These are phyloP conservation scores for Ectropis crepuscularia DNA, from an alignment of 2,888 invertebrate genomes.

Conservation along the genomic window DNA sequence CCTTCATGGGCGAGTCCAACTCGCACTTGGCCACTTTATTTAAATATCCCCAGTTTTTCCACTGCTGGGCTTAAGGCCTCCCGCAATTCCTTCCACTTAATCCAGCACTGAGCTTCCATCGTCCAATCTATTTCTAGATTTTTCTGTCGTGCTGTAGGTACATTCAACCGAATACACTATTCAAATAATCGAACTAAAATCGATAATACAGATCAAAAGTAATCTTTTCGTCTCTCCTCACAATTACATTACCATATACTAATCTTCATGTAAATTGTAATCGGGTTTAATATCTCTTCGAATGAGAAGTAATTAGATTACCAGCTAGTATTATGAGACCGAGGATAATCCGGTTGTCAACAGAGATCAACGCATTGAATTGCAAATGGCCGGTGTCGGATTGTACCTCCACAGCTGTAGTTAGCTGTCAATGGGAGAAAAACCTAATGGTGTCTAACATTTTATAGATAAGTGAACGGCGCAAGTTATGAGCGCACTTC, in stretches of 20 bases:
- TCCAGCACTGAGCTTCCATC: too few species aligned
- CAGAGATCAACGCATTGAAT: constrained; percentile 38
- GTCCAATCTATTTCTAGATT: too few species aligned
- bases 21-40: too few species aligned
- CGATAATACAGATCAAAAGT: too few species aligned
- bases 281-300: constrained; percentile 2
- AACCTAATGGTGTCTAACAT: constrained; percentile 30
- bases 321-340: constrained; percentile 5
- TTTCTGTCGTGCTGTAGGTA: background rate
- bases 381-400: constrained; percentile 48
- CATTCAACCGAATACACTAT: too few species aligned
- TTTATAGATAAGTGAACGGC: constrained; percentile 20
- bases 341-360: constrained; percentile 15
- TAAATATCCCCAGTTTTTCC: too few species aligned
- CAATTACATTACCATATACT: too few species aligned
- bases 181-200: too few species aligned
- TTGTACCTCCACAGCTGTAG: constrained; percentile 36
- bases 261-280: background rate
- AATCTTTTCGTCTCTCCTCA: too few species aligned
- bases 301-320: constrained; percentile 11
- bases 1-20: too few species aligned
- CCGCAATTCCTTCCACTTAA: too few species aligned
- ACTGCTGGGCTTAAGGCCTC: too few species aligned
- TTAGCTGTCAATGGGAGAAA: constrained; percentile 24
- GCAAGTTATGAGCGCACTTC: constrained; percentile 7